phyloP scores from a whole-genome alignment of 2,113 vertebrate species.

The Gobio gobio region DNA sequence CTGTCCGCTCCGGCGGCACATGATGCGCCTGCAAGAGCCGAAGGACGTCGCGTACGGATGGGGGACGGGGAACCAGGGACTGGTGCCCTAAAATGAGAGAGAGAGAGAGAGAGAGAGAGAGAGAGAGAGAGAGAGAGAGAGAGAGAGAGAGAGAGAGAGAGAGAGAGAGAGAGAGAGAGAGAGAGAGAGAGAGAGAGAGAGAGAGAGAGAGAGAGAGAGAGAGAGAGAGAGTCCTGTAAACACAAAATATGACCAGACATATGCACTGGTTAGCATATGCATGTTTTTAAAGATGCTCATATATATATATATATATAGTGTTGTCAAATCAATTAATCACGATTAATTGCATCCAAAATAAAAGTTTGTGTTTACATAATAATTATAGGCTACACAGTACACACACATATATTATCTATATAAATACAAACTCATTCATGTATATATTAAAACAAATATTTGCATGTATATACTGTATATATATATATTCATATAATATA shows the following conservation, averaged over 20 bases:
- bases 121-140: too few relatives aligned
- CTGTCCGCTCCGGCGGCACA: constrained; percentile 85
- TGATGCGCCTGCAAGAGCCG: constrained; percentile 89
- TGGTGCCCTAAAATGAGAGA: constrained; percentile 49
- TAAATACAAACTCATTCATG: too few relatives aligned
- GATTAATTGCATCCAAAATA: too few relatives aligned
- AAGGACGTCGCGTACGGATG: constrained; percentile 71
- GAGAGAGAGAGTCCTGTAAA: background rate
- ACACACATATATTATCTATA: too few relatives aligned
- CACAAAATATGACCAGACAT: background rate
- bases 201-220: background rate
- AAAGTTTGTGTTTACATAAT: too few relatives aligned
- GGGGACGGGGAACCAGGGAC: constrained; percentile 64
- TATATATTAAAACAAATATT: too few relatives aligned
- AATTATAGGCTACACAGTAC: too few relatives aligned
- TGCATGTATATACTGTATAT: too few relatives aligned
- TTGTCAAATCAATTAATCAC: too few relatives aligned
- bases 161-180: background rate
- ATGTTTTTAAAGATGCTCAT: background rate
- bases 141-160: background rate
- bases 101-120: background rate
- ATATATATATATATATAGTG: too few relatives aligned
- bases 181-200: too few relatives aligned
- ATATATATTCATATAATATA: too few relatives aligned
- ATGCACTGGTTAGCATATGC: background rate